Base-by-base conservation (phyloP, 2,888 invertebrate genomes). In the Metacarcinus magister region DNA sequence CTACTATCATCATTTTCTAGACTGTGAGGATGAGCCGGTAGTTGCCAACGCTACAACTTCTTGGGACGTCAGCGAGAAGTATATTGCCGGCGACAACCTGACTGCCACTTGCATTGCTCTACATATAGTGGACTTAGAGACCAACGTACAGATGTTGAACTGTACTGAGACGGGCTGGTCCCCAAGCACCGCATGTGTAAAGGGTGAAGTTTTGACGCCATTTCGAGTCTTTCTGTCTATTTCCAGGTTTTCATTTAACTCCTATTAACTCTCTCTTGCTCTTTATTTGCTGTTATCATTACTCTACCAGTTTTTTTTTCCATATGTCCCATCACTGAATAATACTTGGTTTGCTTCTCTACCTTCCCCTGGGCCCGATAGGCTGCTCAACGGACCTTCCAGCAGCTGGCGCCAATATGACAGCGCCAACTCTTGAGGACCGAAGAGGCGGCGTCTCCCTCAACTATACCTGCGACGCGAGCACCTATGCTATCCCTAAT, bases 141-240 rank as follows among this genome's bases (percentile, higher is more conserved):
- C 60, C 44, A 82, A 75, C 94, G 8, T n/a, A 0, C 46, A 46
- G 82, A 75, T 10, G 23, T n/a, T 94, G 44, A 46, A 4, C 3
- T 94, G 94, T 46, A 67, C 75, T 46, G 67, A n/a, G 54, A 16
- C 43, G 16, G 94, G 94, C 19, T 94, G 94, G 94, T 10, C 32
- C 28, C 2, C 23, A 2, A 46, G 16, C 82, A 44, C 46, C 4
- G 44, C 94, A 0, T 94, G 94, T 46, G 67, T 43, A 43, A 28
- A 82, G 75, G 94, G 94, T 94, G 10, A 48, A 10, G 23, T n/a
- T 67, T 67, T n/a, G 2, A n/a, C 3, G 23, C 23, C 23, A n/a
- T 67, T 67, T 13, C 8, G 16, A 4, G 3, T 67, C 8, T 67
- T 67, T 67, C 3, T 67, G 3, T 67, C n/a, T 67, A 23, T 60